phyloP scores from a whole-genome alignment of 1,140 invertebrate species.

The Gryon sp. region DNA sequence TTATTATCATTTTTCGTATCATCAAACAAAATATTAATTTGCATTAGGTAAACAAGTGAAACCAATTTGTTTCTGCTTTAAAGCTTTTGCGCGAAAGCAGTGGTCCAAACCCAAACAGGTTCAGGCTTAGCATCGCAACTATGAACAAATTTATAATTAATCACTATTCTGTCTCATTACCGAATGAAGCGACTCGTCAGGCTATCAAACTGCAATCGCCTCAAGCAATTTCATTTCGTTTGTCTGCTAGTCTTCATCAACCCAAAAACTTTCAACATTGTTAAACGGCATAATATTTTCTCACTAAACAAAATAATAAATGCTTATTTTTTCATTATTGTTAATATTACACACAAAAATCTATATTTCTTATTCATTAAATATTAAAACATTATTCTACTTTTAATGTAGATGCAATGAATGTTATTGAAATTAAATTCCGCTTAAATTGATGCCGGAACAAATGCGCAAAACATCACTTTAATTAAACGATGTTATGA shows the following conservation, averaged over 20 bases:
- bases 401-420: too few relatives aligned
- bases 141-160: slow-evolving; percentile 46
- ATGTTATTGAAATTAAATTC: too few relatives aligned
- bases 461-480: too few relatives aligned
- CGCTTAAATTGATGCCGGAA: too few relatives aligned
- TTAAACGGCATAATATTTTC: too few relatives aligned
- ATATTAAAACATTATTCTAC: too few relatives aligned
- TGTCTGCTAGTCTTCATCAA: slow-evolving; percentile 8
- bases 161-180: slow-evolving; percentile 38
- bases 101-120: slow-evolving; percentile 16
- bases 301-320: too few relatives aligned
- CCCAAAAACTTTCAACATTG: too few relatives aligned
- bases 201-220: slow-evolving; percentile 35
- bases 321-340: too few relatives aligned
- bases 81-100: slow-evolving; percentile 24
- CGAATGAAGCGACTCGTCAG: slow-evolving; percentile 25
- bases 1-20: background rate
- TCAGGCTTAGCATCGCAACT: slow-evolving; percentile 18
- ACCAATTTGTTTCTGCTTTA: slow-evolving; percentile 32
- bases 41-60: slow-evolving; percentile 16
- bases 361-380: too few relatives aligned
- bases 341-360: too few relatives aligned
- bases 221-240: slow-evolving; percentile 34
- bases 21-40: slow-evolving; percentile 27
- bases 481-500: too few relatives aligned